These are phyloP conservation scores for Eutolmus rufibarbis DNA, from an alignment of 2,888 invertebrate species.

Conservation along the genomic window DNA sequence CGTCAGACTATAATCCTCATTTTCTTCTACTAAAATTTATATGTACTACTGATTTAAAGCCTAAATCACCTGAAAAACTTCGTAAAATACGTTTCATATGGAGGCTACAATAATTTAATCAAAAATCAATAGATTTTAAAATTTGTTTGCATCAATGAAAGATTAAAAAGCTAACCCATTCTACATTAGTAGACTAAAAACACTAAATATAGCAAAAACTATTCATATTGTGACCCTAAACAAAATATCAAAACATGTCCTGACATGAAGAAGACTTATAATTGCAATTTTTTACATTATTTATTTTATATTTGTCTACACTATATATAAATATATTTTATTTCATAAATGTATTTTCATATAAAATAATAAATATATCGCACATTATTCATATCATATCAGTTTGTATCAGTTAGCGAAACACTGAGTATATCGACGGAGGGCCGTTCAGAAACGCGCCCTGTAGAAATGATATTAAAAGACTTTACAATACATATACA, in stretches of 20 bases:
- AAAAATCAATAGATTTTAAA: not conserved
- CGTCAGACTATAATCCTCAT: not conserved
- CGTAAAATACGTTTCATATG: not conserved
- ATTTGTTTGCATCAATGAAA: not conserved
- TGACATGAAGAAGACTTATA: conserved; percentile 20
- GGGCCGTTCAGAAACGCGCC: not conserved
- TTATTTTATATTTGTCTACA: conserved; percentile 23
- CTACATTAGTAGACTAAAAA: not conserved
- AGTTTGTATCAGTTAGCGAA: not conserved
- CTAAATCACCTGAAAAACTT: not conserved
- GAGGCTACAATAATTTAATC: not conserved
- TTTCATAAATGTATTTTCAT: conserved; percentile 28
- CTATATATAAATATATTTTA: conserved; percentile 25
- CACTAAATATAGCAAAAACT: not conserved
- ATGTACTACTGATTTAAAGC: not conserved
- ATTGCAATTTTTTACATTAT: conserved; percentile 31
- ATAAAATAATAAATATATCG: conserved; percentile 12
- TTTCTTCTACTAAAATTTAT: not conserved
- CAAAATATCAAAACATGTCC: not conserved
- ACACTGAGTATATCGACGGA: not conserved
- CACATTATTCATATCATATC: conserved; percentile 26
- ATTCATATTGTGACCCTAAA: not conserved
- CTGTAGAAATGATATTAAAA: not conserved
- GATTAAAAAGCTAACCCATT: not conserved
- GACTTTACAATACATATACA: conserved; percentile 3